Evolutionary conservation across 2,888 invertebrate species (phyloP), one percentile per base, ranked within the genome.

Genomic region (Micoletzkya japonica): DNA sequence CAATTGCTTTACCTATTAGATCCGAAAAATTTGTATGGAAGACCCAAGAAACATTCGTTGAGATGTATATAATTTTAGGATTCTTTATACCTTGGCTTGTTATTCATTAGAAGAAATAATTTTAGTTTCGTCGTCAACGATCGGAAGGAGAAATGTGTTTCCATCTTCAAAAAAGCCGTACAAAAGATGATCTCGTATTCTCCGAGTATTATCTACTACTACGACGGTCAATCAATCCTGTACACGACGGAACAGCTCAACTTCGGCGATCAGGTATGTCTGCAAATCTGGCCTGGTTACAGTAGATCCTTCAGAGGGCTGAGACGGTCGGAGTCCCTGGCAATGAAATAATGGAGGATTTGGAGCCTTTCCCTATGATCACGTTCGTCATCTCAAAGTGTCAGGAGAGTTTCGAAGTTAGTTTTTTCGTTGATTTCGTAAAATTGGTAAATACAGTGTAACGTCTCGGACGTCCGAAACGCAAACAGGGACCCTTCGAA

Each of bases 181-280:
- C 32, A 24, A 10, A 2, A 44, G 26, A 24, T 26, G 30, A 32
- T 44, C 0, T 57, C 49, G 34, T 58, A 44, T 39, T 17, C 20
- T 10, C n/a, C 17, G 14, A 32, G 32, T n/a, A 44, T n/a, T 14
- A n/a, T 49, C 4, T 58, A 14, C 32, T 68, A 32, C 49, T 68
- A 68, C 34, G 68, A 68, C n/a, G 68, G 57, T 1, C 68, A 68
- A 32, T 39, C 68, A 1, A 39, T 68, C 17, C 34, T 68, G 30
- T 68, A 44, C 34, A 58, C 68, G 4, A 28, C 26, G 34, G 64
- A 66, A n/a, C 34, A 26, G 20, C 36, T 66, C 34, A 28, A 50
- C 17, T 54, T 66, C 26, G 26, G 26, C 3, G 37, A 66, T 37
- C 2, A 14, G 17, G 52, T 52, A 52, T 6, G 24, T 44, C 44